phyloP scores from a whole-genome alignment of 2,113 vertebrate species.

The Marcusenius ussheri region DNA sequence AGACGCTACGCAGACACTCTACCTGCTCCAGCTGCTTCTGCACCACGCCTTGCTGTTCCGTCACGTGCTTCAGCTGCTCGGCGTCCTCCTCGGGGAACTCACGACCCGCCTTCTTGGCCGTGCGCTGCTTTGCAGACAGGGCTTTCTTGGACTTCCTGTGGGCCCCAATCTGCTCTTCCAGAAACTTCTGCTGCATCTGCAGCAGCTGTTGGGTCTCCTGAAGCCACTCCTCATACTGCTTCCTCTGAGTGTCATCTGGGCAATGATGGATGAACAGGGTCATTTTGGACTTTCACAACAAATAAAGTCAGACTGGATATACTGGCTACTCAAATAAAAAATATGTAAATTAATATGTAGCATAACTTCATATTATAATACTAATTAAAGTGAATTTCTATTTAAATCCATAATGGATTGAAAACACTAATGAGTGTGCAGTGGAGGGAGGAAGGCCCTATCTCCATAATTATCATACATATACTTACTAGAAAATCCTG shows the following conservation, averaged over 20 bases:
- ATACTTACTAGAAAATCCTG: constrained; percentile 89
- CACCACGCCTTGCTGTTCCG: constrained; percentile 85
- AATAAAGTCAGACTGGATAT: neutral
- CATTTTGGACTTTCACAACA: neutral
- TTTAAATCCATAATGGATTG: neutral
- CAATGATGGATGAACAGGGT: neutral
- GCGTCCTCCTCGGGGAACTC: constrained; percentile 86
- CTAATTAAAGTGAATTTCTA: neutral
- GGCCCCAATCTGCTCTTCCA: constrained; percentile 87
- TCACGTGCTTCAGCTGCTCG: constrained; percentile 80
- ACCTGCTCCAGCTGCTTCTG: constrained; percentile 98
- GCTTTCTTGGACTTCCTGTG: constrained; percentile 96
- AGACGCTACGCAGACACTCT: neutral
- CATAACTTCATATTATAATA: neutral
- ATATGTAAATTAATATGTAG: neutral
- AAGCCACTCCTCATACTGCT: constrained; percentile 93
- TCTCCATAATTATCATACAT: neutral
- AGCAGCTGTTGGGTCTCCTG: constrained; percentile 91
- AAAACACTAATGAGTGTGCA: neutral
- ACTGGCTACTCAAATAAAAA: neutral
- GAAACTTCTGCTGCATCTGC: constrained; percentile 95
- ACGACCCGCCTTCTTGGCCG: constrained; percentile 85
- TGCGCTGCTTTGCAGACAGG: constrained; percentile 89
- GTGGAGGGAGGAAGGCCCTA: neutral
- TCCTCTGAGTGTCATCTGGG: constrained; percentile 79